Conservation (phyloP, 2,888 invertebrate genomes). For the Magallana nippona region DNA sequence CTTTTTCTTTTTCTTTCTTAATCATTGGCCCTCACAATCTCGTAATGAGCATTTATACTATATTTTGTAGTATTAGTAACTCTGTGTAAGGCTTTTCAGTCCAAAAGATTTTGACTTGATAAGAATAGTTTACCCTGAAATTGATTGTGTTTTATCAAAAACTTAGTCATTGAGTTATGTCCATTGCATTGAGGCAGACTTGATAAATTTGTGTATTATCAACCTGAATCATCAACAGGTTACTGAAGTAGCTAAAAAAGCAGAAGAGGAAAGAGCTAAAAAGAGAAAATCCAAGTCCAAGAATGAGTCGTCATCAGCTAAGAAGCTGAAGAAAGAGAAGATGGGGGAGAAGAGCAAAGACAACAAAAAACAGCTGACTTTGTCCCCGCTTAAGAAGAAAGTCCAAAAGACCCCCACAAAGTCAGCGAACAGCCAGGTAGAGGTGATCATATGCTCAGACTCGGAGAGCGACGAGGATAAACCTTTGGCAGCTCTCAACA, state of each 20-base stretch:
- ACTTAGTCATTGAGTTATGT: too few species aligned
- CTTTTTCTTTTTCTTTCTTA: neutral
- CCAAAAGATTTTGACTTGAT: too few species aligned
- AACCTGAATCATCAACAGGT: constrained; percentile 56
- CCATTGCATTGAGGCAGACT: too few species aligned
- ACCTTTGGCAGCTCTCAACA: constrained; percentile 65
- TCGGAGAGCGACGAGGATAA: constrained; percentile 62
- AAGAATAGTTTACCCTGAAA: too few species aligned
- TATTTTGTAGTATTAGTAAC: too few species aligned
- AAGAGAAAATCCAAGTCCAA: constrained; percentile 59
- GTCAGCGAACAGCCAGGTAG: constrained; percentile 50
- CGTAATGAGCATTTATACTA: too few species aligned
- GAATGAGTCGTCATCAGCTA: constrained; percentile 49
- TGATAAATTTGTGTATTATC: neutral
- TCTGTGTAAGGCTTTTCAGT: too few species aligned
- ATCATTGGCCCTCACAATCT: too few species aligned
- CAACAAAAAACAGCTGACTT: constrained; percentile 52
- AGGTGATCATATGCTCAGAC: constrained; percentile 49
- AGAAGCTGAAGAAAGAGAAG: constrained; percentile 56
- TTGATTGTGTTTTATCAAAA: too few species aligned
- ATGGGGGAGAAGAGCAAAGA: constrained; percentile 47
- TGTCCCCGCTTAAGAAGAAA: constrained; percentile 50
- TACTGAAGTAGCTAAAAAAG: constrained; percentile 65
- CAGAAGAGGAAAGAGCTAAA: constrained; percentile 57
- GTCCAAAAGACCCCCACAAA: constrained; percentile 48